phyloP scores from a whole-genome alignment of 2,113 vertebrate species.

The Cepphus grylle region DNA sequence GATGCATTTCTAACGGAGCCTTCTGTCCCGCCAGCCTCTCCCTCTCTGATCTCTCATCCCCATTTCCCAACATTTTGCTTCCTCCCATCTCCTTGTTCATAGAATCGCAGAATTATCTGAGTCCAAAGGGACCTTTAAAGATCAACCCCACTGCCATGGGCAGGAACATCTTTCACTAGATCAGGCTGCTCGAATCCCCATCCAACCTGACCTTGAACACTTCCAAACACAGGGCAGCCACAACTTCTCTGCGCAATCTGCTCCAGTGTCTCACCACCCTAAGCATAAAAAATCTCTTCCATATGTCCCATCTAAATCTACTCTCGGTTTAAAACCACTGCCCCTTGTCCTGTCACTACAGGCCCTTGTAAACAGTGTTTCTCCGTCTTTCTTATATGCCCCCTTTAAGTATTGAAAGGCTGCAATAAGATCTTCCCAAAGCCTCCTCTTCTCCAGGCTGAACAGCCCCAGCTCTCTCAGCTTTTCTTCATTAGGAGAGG shows the following conservation, averaged over 20 bases:
- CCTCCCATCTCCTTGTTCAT: neutral
- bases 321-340: neutral
- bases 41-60: neutral
- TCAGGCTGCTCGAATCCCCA: neutral
- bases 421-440: accelerated
- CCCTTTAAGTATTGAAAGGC: neutral
- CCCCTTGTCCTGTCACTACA: neutral
- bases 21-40: neutral
- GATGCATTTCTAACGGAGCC: neutral
- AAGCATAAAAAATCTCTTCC: neutral
- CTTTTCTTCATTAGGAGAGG: neutral
- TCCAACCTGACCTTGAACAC: neutral
- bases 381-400: neutral
- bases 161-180: neutral
- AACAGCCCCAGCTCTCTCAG: neutral
- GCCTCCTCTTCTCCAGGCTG: neutral
- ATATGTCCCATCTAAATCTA: neutral
- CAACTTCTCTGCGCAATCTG: neutral
- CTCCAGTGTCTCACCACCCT: neutral
- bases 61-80: neutral
- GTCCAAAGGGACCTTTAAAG: neutral
- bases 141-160: accelerated
- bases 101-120: neutral
- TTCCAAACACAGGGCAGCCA: neutral
- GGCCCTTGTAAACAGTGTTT: neutral